Evolutionary conservation across 2,888 invertebrate genomes (phyloP).

Genomic region (Dysmachus trigonus): DNA sequence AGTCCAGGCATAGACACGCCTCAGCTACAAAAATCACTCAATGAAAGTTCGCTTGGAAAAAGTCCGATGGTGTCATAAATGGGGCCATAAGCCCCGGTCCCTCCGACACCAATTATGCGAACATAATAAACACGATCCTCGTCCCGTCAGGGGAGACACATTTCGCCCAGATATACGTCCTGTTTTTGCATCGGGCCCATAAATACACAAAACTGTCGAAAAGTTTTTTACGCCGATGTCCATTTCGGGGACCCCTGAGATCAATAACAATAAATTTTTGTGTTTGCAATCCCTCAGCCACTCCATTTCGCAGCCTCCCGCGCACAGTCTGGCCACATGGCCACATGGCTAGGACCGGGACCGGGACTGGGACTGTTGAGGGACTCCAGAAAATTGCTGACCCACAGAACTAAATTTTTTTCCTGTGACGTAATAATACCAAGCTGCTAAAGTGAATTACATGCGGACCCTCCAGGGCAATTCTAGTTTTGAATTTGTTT

Average conservation of each 20-base stretch:
- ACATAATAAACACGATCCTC: constrained; percentile 16
- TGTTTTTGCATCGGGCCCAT: constrained; percentile 33
- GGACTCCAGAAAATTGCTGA: constrained; percentile 13
- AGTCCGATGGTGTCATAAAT: neutral
- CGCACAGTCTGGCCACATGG: neutral
- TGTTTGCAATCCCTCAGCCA: constrained; percentile 36
- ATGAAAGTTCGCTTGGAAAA: neutral
- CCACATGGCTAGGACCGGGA: too few relatives aligned
- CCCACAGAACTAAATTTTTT: constrained; percentile 26
- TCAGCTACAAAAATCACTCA: neutral
- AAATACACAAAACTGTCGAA: constrained; percentile 44
- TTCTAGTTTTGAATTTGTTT: constrained; percentile 21
- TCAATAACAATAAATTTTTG: constrained; percentile 44
- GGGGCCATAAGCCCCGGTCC: neutral
- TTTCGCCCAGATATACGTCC: neutral
- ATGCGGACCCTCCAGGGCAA: constrained; percentile 4
- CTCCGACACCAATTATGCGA: constrained; percentile 33
- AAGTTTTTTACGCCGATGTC: constrained; percentile 39
- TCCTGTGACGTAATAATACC: constrained; percentile 36
- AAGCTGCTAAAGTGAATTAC: constrained; percentile 41
- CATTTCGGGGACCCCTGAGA: constrained; percentile 36
- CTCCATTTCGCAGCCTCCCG: neutral
- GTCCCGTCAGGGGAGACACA: neutral
- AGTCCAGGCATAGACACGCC: neutral
- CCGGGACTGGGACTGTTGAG: neutral